phyloP scores from a whole-genome alignment of 2,888 invertebrate species.

The Lutraria lutraria region DNA sequence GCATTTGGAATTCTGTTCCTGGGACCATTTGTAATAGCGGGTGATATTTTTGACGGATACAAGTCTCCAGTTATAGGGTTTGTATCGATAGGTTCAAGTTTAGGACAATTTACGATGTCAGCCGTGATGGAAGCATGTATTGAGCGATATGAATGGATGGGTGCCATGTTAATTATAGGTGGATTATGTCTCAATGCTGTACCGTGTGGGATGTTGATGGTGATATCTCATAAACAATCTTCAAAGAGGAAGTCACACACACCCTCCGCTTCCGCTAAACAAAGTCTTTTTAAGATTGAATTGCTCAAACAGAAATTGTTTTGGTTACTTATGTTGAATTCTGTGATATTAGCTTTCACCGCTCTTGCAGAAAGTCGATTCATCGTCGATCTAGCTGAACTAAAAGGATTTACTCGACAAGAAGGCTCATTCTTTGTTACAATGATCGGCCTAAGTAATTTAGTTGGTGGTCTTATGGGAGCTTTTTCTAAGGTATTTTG shows the following conservation, averaged over 20 bases:
- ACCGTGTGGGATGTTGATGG: conserved; percentile 44
- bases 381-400: conserved; percentile 37
- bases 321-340: conserved; percentile 38
- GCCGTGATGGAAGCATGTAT: conserved; percentile 34
- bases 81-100: conserved; percentile 42
- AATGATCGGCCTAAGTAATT: conserved; percentile 37
- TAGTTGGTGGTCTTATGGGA: conserved; percentile 29
- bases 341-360: conserved; percentile 39
- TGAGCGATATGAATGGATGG: conserved; percentile 31
- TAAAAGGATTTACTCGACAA: conserved; percentile 28
- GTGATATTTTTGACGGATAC: conserved; percentile 31
- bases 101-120: conserved; percentile 44
- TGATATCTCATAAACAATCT: not conserved
- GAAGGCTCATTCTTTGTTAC: conserved; percentile 33
- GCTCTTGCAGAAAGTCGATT: conserved; percentile 45
- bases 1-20: conserved; percentile 39
- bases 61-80: conserved; percentile 39
- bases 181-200: conserved; percentile 42
- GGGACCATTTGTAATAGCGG: conserved; percentile 43
- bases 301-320: conserved; percentile 38
- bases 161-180: conserved; percentile 25
- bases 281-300: conserved; percentile 30
- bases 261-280: conserved; percentile 35
- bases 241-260: not conserved
- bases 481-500: conserved; percentile 27